A percentile compares a stretch with the other conserved stretches of the same genome.
These are phyloP conservation scores for Caenorhabditis panamensis DNA, from an alignment of 2,888 invertebrate genomes.

Conservation along the genomic window DNA sequence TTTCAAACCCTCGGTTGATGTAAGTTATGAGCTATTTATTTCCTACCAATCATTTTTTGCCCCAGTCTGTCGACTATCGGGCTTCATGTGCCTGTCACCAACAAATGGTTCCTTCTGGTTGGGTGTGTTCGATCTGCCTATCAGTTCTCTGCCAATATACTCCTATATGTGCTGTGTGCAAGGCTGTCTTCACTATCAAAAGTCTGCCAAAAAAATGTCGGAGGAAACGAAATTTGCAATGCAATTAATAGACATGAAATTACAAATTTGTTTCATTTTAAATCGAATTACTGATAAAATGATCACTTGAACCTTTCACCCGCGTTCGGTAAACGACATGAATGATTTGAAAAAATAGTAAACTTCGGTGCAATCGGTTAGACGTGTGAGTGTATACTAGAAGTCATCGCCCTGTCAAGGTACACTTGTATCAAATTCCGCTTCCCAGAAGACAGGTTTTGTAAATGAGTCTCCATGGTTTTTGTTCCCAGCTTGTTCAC, in stretches of 20 bases:
- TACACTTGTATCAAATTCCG: constrained; percentile 56
- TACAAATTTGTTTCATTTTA: no score
- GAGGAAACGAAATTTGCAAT: constrained; percentile 34
- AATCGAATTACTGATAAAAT: no score
- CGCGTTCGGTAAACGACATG: no score
- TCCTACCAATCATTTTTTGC: constrained; percentile 11
- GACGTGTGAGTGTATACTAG: constrained; percentile 55
- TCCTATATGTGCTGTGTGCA: constrained; percentile 69
- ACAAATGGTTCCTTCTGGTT: constrained; percentile 63
- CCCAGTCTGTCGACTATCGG: constrained; percentile 69
- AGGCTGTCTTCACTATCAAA: constrained; percentile 65
- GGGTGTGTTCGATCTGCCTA: constrained; percentile 70
- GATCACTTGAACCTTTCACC: no score
- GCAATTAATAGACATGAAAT: not conserved
- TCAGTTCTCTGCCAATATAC: constrained; percentile 69
- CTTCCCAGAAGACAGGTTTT: constrained; percentile 30
- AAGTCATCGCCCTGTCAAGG: constrained; percentile 49
- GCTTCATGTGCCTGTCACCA: constrained; percentile 71
- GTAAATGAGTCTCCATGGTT: constrained; percentile 38
- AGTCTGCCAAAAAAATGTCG: constrained; percentile 55
- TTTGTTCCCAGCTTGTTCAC: constrained; percentile 58
- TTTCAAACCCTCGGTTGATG: constrained; percentile 53
- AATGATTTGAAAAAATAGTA: not conserved
- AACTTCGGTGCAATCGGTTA: no score
- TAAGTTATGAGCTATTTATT: constrained; percentile 10